phyloP scores from a whole-genome alignment of 2,888 invertebrate species.

The Phorcus lineatus region DNA sequence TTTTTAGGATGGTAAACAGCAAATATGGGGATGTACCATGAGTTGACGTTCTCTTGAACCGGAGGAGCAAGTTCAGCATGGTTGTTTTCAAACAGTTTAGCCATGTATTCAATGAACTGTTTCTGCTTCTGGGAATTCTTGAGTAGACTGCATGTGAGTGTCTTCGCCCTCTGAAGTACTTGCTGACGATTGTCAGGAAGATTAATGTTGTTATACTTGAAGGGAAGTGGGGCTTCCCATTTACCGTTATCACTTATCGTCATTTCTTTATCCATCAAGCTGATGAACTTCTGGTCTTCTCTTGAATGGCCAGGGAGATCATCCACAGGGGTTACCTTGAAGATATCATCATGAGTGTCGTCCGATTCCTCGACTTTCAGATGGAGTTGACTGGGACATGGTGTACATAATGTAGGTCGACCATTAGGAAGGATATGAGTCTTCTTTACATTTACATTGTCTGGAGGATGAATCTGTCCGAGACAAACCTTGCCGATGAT shows the following conservation, averaged over 20 bases:
- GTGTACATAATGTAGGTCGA: background rate
- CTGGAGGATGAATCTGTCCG: constrained; percentile 34
- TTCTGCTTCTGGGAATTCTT: constrained; percentile 15
- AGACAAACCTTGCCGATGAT: constrained; percentile 42
- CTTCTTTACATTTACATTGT: constrained; percentile 26
- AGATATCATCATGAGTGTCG: constrained; percentile 4
- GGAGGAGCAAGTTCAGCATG: constrained; percentile 43
- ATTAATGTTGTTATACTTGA: background rate
- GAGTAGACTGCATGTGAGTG: constrained; percentile 8
- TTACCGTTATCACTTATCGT: constrained; percentile 9
- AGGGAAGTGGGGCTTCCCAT: constrained; percentile 38
- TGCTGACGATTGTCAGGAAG: constrained; percentile 35
- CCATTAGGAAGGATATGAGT: constrained; percentile 14
- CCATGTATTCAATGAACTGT: constrained; percentile 34
- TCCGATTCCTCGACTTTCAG: background rate
- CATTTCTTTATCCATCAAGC: constrained; percentile 31
- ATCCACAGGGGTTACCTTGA: constrained; percentile 29
- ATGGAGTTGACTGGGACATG: constrained; percentile 25
- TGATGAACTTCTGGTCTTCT: constrained; percentile 38
- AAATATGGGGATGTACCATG: constrained; percentile 43
- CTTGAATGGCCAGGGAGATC: constrained; percentile 32
- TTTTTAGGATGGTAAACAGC: constrained; percentile 43
- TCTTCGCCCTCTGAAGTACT: constrained; percentile 29
- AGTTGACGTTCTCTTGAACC: background rate
- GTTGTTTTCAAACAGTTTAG: constrained; percentile 28